Evolutionary conservation across 2,113 vertebrate genomes (phyloP).

Genomic region (Mobula hypostoma): DNA sequence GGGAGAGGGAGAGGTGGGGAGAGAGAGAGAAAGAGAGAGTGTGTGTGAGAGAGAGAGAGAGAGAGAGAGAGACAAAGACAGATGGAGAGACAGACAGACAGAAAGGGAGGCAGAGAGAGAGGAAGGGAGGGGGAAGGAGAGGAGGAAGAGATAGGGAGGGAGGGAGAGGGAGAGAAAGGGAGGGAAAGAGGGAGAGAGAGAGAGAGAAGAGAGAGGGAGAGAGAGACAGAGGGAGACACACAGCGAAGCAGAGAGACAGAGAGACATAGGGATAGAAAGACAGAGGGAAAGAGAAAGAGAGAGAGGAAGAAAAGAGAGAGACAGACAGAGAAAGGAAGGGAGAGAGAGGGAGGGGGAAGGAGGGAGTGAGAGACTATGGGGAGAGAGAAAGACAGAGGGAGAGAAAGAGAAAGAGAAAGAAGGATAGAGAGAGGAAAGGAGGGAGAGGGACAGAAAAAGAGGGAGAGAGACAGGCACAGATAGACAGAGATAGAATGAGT

Average conservation of each 20-base stretch:
- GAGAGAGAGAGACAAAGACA: too few species aligned
- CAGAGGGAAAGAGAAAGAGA: background rate
- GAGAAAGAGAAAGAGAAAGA: background rate
- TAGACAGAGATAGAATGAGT: background rate
- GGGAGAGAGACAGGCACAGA: background rate
- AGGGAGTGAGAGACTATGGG: background rate
- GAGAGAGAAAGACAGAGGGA: background rate
- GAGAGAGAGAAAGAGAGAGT: background rate
- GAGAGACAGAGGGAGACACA: too few species aligned
- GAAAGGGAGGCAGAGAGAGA: background rate
- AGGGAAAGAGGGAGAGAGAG: background rate
- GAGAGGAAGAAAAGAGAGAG: background rate
- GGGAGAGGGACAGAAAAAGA: background rate
- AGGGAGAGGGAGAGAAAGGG: background rate
- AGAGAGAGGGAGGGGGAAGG: background rate
- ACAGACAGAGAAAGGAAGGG: background rate
- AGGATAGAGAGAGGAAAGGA: background rate
- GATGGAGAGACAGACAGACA: background rate
- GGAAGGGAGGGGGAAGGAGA: background rate
- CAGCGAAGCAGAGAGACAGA: too few species aligned
- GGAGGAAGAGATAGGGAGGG: background rate
- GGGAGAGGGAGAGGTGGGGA: background rate
- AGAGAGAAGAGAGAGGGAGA: background rate
- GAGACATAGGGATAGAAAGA: background rate
- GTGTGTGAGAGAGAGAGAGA: background rate